Evolutionary conservation across 2,113 vertebrate genomes (phyloP), one percentile per base, ranked within the genome.

Genomic region (Helogale parvula): DNA sequence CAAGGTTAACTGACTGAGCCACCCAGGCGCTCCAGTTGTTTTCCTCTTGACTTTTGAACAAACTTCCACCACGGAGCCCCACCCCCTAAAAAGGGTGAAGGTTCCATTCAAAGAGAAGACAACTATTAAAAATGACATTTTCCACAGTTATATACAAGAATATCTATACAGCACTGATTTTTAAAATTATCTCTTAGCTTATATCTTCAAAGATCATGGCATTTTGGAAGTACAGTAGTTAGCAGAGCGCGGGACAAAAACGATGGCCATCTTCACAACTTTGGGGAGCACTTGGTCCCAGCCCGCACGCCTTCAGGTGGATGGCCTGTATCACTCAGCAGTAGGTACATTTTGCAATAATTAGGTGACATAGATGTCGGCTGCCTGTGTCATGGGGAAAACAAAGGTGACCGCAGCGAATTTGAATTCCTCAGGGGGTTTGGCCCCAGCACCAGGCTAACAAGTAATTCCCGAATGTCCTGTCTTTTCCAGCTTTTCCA

Each of bases 1-100:
- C 19, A 60, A 2, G 21, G 21, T 21, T 60, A 23, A 60, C 57
- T 7, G 7, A 23, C 21, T 9, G 57, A 60, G 57, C 21, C 57
- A 23, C 8, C 57, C 57, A 23, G 21, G 21, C 21, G 21, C 21
- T 21, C 21, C 57, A 96, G 80, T 79, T 54, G 6, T 65, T 82
- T 97, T 74, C 89, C 66, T 83, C 98, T 52, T 92, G 91, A 54
- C 96, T 97, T 95, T 19, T 57, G 54, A 72, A 90, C 91, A 54
- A 27, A 66, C 47, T 38, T 31, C 57, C 41, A 5, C 13, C 68
- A 21, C 52, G 60, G 2, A 31, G 21, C n/a, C 38, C 76, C 16
- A 65, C 31, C 29, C 27, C 5, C 16, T 6, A 15, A 21, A 83
- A 66, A 33, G 45, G 5, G 5, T 57, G 19, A 76, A 80, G 83